Evolutionary conservation across 2,888 invertebrate species (phyloP).

Genomic region (Cordylochernes scorpioides): DNA sequence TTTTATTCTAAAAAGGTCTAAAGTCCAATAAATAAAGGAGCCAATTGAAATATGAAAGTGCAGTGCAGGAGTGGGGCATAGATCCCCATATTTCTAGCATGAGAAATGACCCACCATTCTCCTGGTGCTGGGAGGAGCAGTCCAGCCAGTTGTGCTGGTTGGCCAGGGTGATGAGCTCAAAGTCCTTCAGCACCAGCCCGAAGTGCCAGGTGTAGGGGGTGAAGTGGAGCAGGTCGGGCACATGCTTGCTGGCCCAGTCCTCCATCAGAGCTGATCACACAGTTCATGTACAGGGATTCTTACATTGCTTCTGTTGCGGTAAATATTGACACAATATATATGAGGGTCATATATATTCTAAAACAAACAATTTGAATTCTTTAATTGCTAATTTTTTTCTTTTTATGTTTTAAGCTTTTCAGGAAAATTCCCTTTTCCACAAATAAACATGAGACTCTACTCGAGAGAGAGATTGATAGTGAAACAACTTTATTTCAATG

Average conservation of each 20-base stretch:
- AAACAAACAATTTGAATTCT: not conserved
- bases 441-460: too few species aligned
- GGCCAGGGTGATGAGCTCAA: conserved; percentile 68
- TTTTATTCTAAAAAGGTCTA: too few species aligned
- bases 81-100: conserved; percentile 1
- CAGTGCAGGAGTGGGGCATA: too few species aligned
- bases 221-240: conserved; percentile 74
- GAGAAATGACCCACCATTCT: conserved; percentile 37
- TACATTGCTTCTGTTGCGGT: too few species aligned
- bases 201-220: conserved; percentile 92
- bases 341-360: not conserved
- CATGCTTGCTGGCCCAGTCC: conserved; percentile 47
- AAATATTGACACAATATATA: not conserved
- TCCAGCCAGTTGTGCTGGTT: conserved; percentile 99
- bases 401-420: not conserved
- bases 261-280: conserved; percentile 47
- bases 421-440: not conserved
- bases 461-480: too few species aligned
- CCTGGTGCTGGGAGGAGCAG: conserved; percentile 78
- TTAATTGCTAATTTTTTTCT: not conserved
- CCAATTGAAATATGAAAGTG: too few species aligned
- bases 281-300: not conserved
- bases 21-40: too few species aligned
- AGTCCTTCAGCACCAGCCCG: conserved; percentile 64
- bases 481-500: too few species aligned